Evolutionary conservation across 2,888 invertebrate genomes (phyloP).

Genomic region (Caenorhabditis sulstoni): DNA sequence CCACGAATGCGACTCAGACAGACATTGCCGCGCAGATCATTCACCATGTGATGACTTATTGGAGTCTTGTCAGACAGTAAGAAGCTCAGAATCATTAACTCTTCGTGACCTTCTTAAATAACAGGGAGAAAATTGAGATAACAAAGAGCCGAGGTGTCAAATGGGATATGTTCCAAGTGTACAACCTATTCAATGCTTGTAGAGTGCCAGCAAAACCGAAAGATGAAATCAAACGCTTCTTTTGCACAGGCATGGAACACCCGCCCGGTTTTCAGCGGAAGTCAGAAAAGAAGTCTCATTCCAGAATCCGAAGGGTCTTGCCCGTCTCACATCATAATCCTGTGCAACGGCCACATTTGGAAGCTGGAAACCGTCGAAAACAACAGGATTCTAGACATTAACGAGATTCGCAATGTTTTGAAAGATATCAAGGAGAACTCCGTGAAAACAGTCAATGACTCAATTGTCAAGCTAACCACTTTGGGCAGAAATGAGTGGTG

Average conservation of each 20-base stretch:
- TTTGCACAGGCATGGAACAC: conserved; percentile 60
- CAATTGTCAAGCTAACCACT: conserved; percentile 54
- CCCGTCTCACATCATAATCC: conserved; percentile 83
- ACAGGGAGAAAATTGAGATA: conserved; percentile 66
- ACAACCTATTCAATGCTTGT: conserved; percentile 83
- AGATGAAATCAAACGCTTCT: conserved; percentile 67
- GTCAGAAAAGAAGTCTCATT: background rate
- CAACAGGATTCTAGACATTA: conserved; percentile 4
- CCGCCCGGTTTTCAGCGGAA: no score
- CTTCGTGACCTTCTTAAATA: conserved; percentile 4
- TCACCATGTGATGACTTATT: conserved; percentile 60
- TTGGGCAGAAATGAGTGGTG: conserved; percentile 56
- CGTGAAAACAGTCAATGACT: conserved; percentile 12
- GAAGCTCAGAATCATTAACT: conserved; percentile 5
- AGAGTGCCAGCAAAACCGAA: conserved; percentile 75
- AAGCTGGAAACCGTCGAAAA: conserved; percentile 58
- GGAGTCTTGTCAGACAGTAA: conserved; percentile 64
- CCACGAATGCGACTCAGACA: conserved; percentile 45
- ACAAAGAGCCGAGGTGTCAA: conserved; percentile 72
- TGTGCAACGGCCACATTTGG: conserved; percentile 84
- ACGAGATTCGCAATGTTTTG: conserved; percentile 10
- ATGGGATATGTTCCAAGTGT: conserved; percentile 83
- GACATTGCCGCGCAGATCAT: conserved; percentile 63
- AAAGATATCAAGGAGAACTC: conserved; percentile 24
- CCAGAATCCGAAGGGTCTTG: conserved; percentile 70